These are phyloP conservation scores for Dryoscopus gambensis DNA, from an alignment of 2,113 vertebrate species.

Conservation along the genomic window DNA sequence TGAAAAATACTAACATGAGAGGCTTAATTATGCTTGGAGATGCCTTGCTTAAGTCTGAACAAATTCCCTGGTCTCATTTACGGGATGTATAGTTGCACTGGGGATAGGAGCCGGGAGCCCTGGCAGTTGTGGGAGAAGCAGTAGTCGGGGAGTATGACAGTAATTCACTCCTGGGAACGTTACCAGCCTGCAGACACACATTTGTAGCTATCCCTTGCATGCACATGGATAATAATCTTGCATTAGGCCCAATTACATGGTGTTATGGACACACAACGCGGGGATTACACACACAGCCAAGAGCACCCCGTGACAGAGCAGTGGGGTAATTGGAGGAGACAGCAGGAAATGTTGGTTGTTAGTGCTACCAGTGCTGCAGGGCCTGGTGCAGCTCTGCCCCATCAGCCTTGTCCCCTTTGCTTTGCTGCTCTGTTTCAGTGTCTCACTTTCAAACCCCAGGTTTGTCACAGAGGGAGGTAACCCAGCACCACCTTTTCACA, in stretches of 20 bases:
- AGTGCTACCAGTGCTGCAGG: constrained; percentile 1
- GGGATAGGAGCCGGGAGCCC: not conserved
- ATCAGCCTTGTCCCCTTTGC: not conserved
- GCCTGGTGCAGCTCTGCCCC: not conserved
- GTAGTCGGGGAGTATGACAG: not conserved
- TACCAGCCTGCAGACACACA: constrained; percentile 23
- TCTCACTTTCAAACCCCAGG: not conserved
- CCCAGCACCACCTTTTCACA: not conserved
- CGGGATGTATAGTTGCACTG: not conserved
- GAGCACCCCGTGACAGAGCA: constrained; percentile 60
- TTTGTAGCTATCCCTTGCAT: constrained; percentile 58
- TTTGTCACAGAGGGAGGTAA: not conserved
- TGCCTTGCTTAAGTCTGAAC: constrained; percentile 13
- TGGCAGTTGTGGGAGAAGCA: not conserved
- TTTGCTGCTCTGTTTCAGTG: not conserved
- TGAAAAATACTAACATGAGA: not conserved
- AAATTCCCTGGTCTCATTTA: not conserved
- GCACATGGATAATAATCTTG: constrained; percentile 68
- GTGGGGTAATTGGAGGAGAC: constrained; percentile 69
- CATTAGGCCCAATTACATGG: constrained; percentile 77
- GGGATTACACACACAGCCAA: constrained; percentile 54
- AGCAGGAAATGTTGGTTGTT: constrained; percentile 70
- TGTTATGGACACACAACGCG: constrained; percentile 69
- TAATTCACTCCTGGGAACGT: constrained; percentile 2
- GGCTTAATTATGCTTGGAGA: not conserved